Evolutionary conservation across 2,797 vertebrate species (phyloP).

Genomic region (Otolemur crassicaudatus): DNA sequence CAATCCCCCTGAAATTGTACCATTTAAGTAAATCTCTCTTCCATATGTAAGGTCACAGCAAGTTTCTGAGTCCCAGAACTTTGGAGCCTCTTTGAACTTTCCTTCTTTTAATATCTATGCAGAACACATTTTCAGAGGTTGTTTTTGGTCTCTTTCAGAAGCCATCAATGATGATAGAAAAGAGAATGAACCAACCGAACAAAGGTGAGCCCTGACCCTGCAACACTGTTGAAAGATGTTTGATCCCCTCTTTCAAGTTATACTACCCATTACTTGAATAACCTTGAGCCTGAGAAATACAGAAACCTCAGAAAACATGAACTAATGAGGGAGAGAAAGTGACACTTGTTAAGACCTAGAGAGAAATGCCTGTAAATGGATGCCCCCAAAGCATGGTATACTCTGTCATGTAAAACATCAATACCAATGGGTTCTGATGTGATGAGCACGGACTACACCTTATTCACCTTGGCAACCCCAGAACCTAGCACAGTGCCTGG

Average conservation of each 20-base stretch:
- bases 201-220: conserved; percentile 60
- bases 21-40: neutral
- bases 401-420: neutral
- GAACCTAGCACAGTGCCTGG: neutral
- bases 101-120: neutral
- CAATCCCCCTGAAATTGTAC: neutral
- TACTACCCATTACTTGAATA: neutral
- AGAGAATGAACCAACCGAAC: neutral
- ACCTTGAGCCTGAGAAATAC: neutral
- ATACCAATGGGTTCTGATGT: neutral
- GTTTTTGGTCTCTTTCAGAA: conserved; percentile 71
- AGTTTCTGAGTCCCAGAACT: conserved; percentile 17
- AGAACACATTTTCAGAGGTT: conserved; percentile 23
- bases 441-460: neutral
- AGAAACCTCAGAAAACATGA: neutral
- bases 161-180: neutral
- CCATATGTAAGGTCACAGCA: neutral
- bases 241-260: neutral
- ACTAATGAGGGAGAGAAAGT: neutral
- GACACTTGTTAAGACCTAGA: neutral
- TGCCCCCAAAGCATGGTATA: neutral
- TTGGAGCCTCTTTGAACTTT: neutral
- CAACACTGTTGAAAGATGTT: neutral
- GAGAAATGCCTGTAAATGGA: neutral
- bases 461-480: neutral